phyloP scores from a whole-genome alignment of 2,888 invertebrate species.

The Andrena haemorrhoa region DNA sequence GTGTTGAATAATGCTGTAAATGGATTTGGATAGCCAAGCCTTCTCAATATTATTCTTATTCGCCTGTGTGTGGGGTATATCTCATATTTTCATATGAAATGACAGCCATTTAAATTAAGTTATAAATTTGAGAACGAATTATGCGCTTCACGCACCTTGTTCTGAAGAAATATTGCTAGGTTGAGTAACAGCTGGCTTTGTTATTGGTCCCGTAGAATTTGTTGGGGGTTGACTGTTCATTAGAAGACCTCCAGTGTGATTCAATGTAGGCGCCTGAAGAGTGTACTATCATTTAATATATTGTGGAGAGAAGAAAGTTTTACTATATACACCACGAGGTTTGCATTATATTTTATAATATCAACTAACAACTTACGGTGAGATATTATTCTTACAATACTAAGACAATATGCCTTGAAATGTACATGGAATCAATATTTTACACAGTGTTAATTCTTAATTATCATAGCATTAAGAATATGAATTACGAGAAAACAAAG shows the following conservation, averaged over 20 bases:
- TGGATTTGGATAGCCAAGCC: conserved; percentile 1
- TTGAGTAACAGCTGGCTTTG: conserved; percentile 80
- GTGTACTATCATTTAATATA: conserved; percentile 58
- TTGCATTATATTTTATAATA: conserved; percentile 8
- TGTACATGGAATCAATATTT: conserved; percentile 3
- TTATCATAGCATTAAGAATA: neutral
- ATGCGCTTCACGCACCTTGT: conserved; percentile 77
- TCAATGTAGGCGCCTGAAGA: conserved; percentile 81
- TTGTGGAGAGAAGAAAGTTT: conserved; percentile 17
- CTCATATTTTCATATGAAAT: neutral
- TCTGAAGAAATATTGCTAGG: conserved; percentile 81
- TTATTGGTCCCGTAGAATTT: conserved; percentile 80
- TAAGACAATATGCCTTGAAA: conserved; percentile 17
- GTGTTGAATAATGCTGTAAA: neutral
- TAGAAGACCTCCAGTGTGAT: conserved; percentile 82
- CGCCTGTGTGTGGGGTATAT: neutral
- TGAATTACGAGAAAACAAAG: conserved; percentile 5
- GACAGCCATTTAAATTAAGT: neutral
- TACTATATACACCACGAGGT: conserved; percentile 19
- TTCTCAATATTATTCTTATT: neutral
- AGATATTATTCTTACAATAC: conserved; percentile 6
- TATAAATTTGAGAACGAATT: neutral
- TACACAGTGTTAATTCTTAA: conserved; percentile 13
- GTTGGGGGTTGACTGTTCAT: conserved; percentile 82
- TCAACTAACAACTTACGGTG: neutral